Evolutionary conservation across 1,140 invertebrate species (phyloP).

Genomic region (Leucophenga varia): DNA sequence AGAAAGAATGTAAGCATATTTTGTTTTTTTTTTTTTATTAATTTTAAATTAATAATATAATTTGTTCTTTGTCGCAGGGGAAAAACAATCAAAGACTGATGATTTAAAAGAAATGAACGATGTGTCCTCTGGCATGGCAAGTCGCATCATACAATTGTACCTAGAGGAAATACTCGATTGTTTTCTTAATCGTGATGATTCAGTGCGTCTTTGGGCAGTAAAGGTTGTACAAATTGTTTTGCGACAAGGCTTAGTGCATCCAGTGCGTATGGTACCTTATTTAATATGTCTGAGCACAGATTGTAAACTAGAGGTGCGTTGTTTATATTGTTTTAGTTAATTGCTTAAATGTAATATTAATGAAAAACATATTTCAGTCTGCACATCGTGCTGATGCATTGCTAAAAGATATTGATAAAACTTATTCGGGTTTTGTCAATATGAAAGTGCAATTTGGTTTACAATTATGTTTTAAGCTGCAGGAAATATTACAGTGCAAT

Average conservation of each 20-base stretch:
- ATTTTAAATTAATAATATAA: no score
- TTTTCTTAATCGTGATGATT: slow-evolving; percentile 80
- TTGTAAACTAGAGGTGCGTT: slow-evolving; percentile 75
- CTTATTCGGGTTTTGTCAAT: slow-evolving; percentile 98
- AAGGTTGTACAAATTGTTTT: slow-evolving; percentile 93
- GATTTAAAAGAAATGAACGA: slow-evolving; percentile 96
- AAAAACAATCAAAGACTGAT: slow-evolving; percentile 87
- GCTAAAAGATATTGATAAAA: slow-evolving; percentile 97
- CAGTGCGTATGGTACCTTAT: slow-evolving; percentile 96
- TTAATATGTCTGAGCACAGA: slow-evolving; percentile 98
- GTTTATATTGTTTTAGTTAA: neutral
- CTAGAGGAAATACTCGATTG: slow-evolving; percentile 92
- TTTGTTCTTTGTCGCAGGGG: slow-evolving; percentile 68
- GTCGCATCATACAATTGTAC: slow-evolving; percentile 96
- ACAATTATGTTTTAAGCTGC: slow-evolving; percentile 79
- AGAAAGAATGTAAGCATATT: slow-evolving; percentile 84
- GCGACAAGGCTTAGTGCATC: slow-evolving; percentile 95
- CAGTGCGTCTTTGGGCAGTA: slow-evolving; percentile 84
- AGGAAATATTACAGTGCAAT: slow-evolving; percentile 75
- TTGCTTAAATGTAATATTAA: no score
- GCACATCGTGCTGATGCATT: slow-evolving; percentile 92
- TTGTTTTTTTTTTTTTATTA: no score
- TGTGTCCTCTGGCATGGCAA: slow-evolving; percentile 95
- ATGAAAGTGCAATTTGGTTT: slow-evolving; percentile 89
- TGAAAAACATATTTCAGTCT: no score